Base-by-base conservation (phyloP, 2,888 invertebrate species). In the Crioceris asparagi region DNA sequence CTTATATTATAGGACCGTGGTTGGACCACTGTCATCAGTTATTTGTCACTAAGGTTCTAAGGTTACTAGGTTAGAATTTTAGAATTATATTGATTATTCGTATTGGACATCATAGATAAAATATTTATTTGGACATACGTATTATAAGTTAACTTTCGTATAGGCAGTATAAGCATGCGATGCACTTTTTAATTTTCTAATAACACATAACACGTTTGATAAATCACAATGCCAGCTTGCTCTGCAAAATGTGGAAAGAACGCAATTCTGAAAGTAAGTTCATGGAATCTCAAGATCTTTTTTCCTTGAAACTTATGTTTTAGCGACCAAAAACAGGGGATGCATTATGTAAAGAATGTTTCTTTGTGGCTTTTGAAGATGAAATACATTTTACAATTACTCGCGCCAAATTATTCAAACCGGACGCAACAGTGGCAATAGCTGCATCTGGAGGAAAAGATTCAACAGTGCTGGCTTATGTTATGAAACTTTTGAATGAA, bases 371-470 rank as follows among this genome's bases (percentile, higher is more conserved):
- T 0, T 96, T 97, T 63, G 97, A 97, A 69, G 79, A 81, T 35
- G 97, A 97, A 71, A 79, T 96, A 44, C 94, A 97, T 66, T 78
- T 82, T 54, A 96, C 94, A 0, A 93, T 97, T 33, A 70, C 70
- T 2, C 75, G 79, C 55, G 84, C 79, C 16, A 72, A 83, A 44
- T 68, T 97, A 32, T 96, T 97, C 59, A 78, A 77, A 36, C 71
- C 68, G 36, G 91, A 88, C 1, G 79, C 87, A 54, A 83, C 80
- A 26, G 90, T 96, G 17, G 96, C 94, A 2, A 78, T 96, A 17
- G 96, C 88, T 17, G 96, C 94, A 0, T 90, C 88, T 23, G 91
- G 91, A 18, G 91, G 91, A 17, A 90, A 90, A 69, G 98, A 99
- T 64, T 98, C 97, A 0, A 99, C 98, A 2, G 98, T 98, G 11